Percentiles rank a stretch among this genome's conserved stretches.
Conservation (phyloP, 2,797 vertebrate genomes). For the Threskiornis aethiopicus region DNA sequence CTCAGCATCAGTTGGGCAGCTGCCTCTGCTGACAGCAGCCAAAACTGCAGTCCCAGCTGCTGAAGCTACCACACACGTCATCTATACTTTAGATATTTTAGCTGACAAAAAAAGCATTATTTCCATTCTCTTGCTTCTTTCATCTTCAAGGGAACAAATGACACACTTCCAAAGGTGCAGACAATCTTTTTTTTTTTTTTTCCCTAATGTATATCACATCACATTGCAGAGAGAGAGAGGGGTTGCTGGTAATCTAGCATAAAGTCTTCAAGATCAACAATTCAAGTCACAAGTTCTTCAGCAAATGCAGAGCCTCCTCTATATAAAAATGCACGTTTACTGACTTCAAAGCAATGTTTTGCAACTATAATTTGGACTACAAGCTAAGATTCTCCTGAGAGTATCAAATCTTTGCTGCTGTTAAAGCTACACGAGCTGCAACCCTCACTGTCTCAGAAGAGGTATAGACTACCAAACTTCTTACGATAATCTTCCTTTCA, state of each 20-base stretch:
- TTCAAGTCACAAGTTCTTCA: background rate
- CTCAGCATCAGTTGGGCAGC: background rate
- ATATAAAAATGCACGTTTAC: background rate
- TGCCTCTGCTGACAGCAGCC: background rate
- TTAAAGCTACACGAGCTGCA: background rate
- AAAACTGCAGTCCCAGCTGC: background rate
- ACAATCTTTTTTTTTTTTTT: background rate
- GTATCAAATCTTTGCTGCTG: background rate
- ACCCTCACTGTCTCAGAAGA: background rate
- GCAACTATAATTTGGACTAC: background rate
- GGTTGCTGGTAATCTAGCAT: background rate
- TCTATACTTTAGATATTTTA: background rate
- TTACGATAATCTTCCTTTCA: background rate
- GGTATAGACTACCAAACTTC: rapidly evolving
- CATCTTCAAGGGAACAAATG: background rate
- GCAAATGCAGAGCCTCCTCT: background rate
- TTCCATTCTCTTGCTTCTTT: background rate
- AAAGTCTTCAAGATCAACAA: background rate
- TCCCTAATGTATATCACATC: background rate
- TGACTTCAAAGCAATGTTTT: background rate
- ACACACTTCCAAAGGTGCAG: background rate
- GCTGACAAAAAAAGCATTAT: background rate
- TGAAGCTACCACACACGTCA: background rate
- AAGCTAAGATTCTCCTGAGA: background rate
- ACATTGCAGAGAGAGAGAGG: background rate